Conservation (phyloP, 2,888 invertebrate genomes). For the Kryphioiulus occultus region DNA sequence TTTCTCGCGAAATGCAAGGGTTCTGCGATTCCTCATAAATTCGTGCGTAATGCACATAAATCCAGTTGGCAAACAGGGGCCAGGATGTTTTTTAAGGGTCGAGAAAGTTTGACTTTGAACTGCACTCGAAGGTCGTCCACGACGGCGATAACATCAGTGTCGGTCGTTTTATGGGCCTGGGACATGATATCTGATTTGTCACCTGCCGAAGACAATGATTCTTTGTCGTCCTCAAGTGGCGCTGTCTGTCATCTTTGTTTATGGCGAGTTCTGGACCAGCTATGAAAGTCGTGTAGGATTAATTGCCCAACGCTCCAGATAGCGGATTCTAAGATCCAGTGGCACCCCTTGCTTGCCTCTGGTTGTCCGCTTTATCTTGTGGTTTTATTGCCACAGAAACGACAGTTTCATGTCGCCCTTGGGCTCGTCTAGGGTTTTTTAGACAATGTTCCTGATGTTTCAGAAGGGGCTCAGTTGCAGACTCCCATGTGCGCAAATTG, state of each 20-base stretch:
- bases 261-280: neutral
- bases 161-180: neutral
- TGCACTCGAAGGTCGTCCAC: neutral
- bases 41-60: no score
- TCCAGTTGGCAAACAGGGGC: no score
- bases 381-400: neutral
- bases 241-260: neutral
- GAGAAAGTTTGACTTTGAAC: neutral
- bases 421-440: no score
- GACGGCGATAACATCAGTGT: neutral
- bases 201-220: conserved; percentile 5
- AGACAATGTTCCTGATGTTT: no score
- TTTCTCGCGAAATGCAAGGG: no score
- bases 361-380: neutral
- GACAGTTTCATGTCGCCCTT: neutral
- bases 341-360: neutral
- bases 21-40: no score
- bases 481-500: no score
- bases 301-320: neutral
- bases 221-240: neutral
- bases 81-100: neutral
- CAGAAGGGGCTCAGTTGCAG: no score
- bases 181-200: neutral
- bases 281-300: conserved; percentile 5
- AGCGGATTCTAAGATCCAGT: neutral